Evolutionary conservation across 1,140 invertebrate species (phyloP).

Genomic region (Hypsibius dujardini): DNA sequence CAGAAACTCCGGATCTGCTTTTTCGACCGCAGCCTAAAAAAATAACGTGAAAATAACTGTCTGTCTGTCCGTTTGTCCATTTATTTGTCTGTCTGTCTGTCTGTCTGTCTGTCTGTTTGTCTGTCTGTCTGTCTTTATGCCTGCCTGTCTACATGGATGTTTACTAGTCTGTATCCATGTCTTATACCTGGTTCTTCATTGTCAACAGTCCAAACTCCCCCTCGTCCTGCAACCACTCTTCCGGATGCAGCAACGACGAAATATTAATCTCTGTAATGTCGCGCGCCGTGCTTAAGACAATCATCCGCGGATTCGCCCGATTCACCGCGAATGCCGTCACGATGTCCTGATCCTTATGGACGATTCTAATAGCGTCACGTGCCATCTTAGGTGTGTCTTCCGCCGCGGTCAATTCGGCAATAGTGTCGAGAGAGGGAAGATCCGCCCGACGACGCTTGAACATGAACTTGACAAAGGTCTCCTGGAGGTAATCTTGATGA

Average conservation of each 20-base stretch:
- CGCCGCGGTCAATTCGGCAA: conserved; percentile 23
- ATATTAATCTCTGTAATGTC: conserved; percentile 97
- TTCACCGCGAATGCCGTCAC: conserved; percentile 93
- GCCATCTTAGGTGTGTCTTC: conserved; percentile 26
- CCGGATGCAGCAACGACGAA: conserved; percentile 61
- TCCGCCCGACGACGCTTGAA: conserved; percentile 54
- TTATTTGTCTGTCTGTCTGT: too few species aligned
- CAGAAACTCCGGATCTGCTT: conserved; percentile 60
- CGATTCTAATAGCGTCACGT: conserved; percentile 58
- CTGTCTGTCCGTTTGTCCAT: too few species aligned
- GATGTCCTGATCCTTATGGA: conserved; percentile 96
- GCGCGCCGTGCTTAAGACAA: conserved; percentile 78
- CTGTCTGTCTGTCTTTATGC: too few species aligned
- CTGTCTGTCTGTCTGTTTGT: too few species aligned
- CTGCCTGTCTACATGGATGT: too few species aligned
- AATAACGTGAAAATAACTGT: too few species aligned
- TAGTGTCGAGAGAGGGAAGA: conserved; percentile 20
- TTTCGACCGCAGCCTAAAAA: conserved; percentile 35
- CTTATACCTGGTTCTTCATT: conserved; percentile 44
- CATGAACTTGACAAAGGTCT: conserved; percentile 84
- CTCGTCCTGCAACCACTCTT: conserved; percentile 76
- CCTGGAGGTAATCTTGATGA: conserved; percentile 73
- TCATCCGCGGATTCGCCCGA: conserved; percentile 58
- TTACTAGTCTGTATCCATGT: too few species aligned
- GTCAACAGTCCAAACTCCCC: conserved; percentile 84